Evolutionary conservation across 1,140 invertebrate genomes (phyloP), one percentile per base, ranked within the genome.

Genomic region (Cryptotermes secundus): DNA sequence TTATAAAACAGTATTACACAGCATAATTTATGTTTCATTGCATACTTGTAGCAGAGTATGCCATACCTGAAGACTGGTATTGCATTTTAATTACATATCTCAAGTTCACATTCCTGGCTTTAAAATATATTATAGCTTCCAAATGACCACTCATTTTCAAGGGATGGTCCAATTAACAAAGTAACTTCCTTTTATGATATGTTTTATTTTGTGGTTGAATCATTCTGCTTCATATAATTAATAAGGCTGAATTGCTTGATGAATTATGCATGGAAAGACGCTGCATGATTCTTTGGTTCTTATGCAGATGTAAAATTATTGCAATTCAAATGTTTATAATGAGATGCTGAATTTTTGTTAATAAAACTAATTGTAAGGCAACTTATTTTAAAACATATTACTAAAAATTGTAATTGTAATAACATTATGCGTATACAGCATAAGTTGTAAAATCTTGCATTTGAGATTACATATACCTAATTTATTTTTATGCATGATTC

Each of bases 101-200:
- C 45, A 49, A 1, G 16, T 49, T 49, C 3, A 49, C 16, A 49
- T 49, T 49, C 3, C 45, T 42, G 38, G 38, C 38, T 42, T 42
- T 42, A 42, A 42, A 42, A 42, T 42, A 42, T 42, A 49, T 49
- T 22, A 22, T 19, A 22, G 45, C 19, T 49, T 49, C 19, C 45
- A 49, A 49, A 49, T 19, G 38, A 49, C 16, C 14, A 72, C n/a
- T 72, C 26, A 72, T 72, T 31, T 72, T 72, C 7, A 72, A 3
- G 59, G 7, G 59, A 72, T 72, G 26, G n/a, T n/a, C 59, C 59
- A 72, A 72, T 72, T 72, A 72, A 72, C 59, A 72, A 72, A 26
- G 26, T 72, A 72, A 72, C 59, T 72, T 72, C 59, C 59, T 72
- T 72, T 72, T 72, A 72, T 72, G n/a, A 72, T 72, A 72, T 22